Conservation (phyloP, 2,888 invertebrate genomes). For the Stenodera caucasica region DNA sequence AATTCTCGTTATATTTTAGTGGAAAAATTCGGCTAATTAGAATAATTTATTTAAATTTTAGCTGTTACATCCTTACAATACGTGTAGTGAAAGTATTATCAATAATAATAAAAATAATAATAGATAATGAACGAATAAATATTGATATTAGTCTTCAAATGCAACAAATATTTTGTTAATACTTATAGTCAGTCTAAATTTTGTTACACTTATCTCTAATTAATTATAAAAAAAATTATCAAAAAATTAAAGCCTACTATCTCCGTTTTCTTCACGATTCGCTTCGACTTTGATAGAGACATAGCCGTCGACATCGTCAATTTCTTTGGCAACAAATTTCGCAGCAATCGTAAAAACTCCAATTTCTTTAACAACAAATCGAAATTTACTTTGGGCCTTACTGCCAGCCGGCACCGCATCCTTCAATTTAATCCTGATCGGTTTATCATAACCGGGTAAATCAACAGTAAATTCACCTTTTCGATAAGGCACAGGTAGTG, state of each 20-base stretch:
- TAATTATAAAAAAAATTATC: background rate
- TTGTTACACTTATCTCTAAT: background rate
- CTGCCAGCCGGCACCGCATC: constrained; percentile 68
- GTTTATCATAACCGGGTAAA: constrained; percentile 77
- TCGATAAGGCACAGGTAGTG: constrained; percentile 75
- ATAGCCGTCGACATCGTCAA: constrained; percentile 89
- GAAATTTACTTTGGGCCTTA: constrained; percentile 72
- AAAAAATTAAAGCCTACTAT: constrained; percentile 12
- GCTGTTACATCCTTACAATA: background rate
- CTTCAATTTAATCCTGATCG: constrained; percentile 69
- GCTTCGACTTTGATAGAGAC: constrained; percentile 70
- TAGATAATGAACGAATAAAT: background rate
- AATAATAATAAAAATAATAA: too few relatives aligned
- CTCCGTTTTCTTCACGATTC: constrained; percentile 55
- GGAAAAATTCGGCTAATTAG: too few relatives aligned
- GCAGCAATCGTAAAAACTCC: constrained; percentile 83
- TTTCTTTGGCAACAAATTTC: constrained; percentile 84
- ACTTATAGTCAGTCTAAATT: constrained; percentile 13
- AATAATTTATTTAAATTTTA: too few relatives aligned
- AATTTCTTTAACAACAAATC: constrained; percentile 73
- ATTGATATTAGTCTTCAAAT: background rate
- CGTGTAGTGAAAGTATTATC: too few relatives aligned
- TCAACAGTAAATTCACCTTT: constrained; percentile 80
- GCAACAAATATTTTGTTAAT: constrained; percentile 7
- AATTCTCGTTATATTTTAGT: too few relatives aligned